Evolutionary conservation across 2,888 invertebrate genomes (phyloP).

Genomic region (Mesorhabditis belari): DNA sequence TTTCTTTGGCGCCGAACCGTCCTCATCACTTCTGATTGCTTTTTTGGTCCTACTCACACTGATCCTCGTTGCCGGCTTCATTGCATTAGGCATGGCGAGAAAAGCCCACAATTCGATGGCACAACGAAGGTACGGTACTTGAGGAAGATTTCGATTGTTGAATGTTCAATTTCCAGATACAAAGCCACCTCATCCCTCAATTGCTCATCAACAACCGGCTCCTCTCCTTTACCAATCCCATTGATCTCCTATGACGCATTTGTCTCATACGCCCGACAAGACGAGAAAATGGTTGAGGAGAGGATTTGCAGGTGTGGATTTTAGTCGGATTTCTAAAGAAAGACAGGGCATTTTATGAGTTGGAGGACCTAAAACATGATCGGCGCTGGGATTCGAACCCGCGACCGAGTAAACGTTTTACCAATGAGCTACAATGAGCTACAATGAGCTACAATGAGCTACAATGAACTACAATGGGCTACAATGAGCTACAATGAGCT

Average conservation of each 20-base stretch:
- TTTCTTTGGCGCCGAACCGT: constrained; percentile 39
- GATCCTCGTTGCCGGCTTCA: constrained; percentile 18
- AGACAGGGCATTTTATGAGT: too few species aligned
- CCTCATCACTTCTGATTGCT: constrained; percentile 23
- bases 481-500: too few species aligned
- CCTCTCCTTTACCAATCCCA: constrained; percentile 34
- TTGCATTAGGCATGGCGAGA: constrained; percentile 18
- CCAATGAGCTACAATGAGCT: too few species aligned
- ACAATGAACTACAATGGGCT: too few species aligned
- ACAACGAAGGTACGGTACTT: constrained; percentile 20
- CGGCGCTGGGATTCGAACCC: too few species aligned
- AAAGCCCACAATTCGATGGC: constrained; percentile 26
- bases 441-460: too few species aligned
- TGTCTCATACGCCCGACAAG: constrained; percentile 66
- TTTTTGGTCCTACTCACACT: constrained; percentile 18
- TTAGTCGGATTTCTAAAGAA: too few species aligned
- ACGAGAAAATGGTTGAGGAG: constrained; percentile 40
- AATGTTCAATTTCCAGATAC: constrained; percentile 11
- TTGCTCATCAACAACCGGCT: constrained; percentile 42
- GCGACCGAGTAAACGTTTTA: too few species aligned
- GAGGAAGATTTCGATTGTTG: neutral
- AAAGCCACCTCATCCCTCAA: constrained; percentile 42
- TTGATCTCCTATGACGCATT: constrained; percentile 67
- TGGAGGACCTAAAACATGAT: too few species aligned
- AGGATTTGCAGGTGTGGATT: constrained; percentile 28